Base-by-base conservation (phyloP, 2,797 vertebrate genomes). In the Sebastolobus altivelis region DNA sequence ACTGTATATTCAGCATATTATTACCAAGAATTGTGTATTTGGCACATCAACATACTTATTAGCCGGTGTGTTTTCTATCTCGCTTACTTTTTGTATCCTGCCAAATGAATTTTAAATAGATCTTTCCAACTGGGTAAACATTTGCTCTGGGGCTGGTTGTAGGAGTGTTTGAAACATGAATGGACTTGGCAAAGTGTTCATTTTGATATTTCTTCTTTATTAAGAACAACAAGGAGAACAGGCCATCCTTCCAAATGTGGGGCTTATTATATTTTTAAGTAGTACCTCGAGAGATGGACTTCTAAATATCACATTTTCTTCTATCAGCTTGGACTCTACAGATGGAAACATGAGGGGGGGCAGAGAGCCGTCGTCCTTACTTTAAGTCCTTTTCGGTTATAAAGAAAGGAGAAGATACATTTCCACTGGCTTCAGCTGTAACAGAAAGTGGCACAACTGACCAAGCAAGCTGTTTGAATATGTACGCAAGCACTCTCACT, bases 71-170 rank as follows among this genome's bases (percentile, higher is more conserved):
- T 84, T 87, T 87, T 79, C 79, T 63, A 75, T 87, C 70, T 55
- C n/a, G 4, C 83, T 87, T 70, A 83, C 73, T 88, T 90, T 89
- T 74, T 72, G 58, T 77, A 7, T 85, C 79, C 81, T 88, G 92
- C 87, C 89, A 92, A 87, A 88, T 83, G 49, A 80, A 87, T 88
- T 89, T 88, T 74, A 84, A 89, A 80, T 81, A 60, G 46, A 82
- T 86, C 67, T 79, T 80, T 91, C 84, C 87, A 87, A 79, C 88
- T 80, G 77, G 86, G 77, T 91, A 88, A 91, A 88, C 88, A 87
- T 88, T 91, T 90, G 90, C 88, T 88, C 86, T 56, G 37, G 73
- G 82, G 81, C 86, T 82, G 61, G 25, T 73, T 65, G 77, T 59
- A 77, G 35, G 66, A 75, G 69, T 76, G 77, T 86, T 90, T 83